phyloP scores from a whole-genome alignment of 92 coral and sea anemone species.

The Pocillopora grandis region DNA sequence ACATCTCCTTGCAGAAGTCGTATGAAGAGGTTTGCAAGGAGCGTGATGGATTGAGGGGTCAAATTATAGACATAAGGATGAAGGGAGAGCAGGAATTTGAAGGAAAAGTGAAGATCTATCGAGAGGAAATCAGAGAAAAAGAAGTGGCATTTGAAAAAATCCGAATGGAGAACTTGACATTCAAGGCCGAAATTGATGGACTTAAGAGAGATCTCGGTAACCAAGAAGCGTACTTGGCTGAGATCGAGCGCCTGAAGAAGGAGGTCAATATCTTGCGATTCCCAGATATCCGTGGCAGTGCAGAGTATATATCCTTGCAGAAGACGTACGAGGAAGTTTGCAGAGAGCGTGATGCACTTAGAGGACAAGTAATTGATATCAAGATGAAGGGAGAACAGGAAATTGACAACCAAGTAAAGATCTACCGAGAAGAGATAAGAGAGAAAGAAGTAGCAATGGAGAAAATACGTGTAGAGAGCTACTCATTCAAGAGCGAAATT shows the following conservation, averaged over 20 bases:
- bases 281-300: conserved; percentile 17
- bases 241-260: conserved; percentile 8
- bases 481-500: conserved; percentile 2
- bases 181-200: conserved; percentile 12
- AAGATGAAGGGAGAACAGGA: conserved; percentile 24
- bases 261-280: background rate
- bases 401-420: background rate
- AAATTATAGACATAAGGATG: conserved; percentile 25
- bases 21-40: conserved; percentile 38
- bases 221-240: conserved; percentile 3
- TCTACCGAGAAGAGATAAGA: conserved; percentile 10
- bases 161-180: background rate
- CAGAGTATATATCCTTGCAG: conserved; percentile 16
- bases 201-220: background rate
- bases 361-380: conserved; percentile 30
- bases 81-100: conserved; percentile 11
- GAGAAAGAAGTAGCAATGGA: conserved; percentile 10
- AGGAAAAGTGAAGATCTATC: conserved; percentile 10
- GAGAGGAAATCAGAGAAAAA: conserved; percentile 1
- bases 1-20: background rate
- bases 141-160: background rate
- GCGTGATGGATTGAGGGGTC: conserved; percentile 40
- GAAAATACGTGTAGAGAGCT: background rate
- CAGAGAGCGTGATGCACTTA: conserved; percentile 37
- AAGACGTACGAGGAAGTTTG: conserved; percentile 19